Evolutionary conservation across 2,888 invertebrate species (phyloP).

Genomic region (Amphiduros pacificus): DNA sequence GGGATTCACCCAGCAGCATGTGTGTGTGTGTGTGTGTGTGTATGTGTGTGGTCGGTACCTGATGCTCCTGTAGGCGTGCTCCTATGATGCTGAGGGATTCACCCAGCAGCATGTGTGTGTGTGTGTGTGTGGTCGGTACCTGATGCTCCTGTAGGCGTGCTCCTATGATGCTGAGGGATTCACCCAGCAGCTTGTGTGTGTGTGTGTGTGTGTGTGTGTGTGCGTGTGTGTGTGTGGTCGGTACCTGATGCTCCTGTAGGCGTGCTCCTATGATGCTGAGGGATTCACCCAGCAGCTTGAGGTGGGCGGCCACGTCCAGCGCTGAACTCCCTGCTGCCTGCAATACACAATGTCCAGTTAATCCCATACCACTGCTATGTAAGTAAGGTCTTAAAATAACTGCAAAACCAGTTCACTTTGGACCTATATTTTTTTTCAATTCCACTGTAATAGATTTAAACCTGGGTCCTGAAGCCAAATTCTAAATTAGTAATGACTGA

Average conservation of each 20-base stretch:
- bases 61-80: constrained; percentile 87
- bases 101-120: constrained; percentile 86
- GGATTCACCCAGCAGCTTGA: constrained; percentile 89
- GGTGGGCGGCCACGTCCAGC: constrained; percentile 87
- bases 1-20: constrained; percentile 86
- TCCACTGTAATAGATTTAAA: no score
- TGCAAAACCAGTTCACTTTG: no score
- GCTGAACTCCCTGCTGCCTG: constrained; percentile 36
- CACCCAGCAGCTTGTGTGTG: constrained; percentile 85
- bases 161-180: constrained; percentile 90
- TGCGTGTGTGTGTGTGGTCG: no score
- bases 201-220: no score
- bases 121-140: constrained; percentile 73
- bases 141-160: constrained; percentile 90
- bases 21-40: constrained; percentile 92
- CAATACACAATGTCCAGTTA: no score
- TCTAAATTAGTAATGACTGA: no score
- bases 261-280: constrained; percentile 90
- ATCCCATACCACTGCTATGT: no score
- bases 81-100: constrained; percentile 93
- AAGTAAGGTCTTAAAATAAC: no score
- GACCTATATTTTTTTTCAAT: no score
- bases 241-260: constrained; percentile 86
- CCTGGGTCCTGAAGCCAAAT: no score
- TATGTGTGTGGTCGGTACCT: constrained; percentile 73